phyloP scores from a whole-genome alignment of 2,888 invertebrate genomes.

The Mallateleia sp. region DNA sequence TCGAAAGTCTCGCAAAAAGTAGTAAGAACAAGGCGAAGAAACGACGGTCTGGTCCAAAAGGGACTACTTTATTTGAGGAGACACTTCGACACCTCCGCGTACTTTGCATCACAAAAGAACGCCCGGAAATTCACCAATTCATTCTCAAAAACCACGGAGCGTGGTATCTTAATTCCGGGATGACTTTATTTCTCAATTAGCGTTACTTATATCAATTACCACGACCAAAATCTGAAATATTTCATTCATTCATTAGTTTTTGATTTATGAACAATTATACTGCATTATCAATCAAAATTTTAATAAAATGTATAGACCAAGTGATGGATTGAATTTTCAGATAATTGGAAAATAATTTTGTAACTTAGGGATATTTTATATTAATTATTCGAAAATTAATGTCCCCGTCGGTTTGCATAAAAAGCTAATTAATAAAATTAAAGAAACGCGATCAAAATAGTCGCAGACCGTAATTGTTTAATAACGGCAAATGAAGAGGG shows the following conservation, averaged over 20 bases:
- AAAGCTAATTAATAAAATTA: constrained; percentile 21
- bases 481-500: neutral
- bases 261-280: constrained; percentile 42
- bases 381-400: constrained; percentile 26
- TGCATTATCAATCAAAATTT: constrained; percentile 54
- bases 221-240: constrained; percentile 5
- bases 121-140: constrained; percentile 86
- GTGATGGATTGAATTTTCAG: constrained; percentile 48
- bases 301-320: constrained; percentile 21
- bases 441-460: neutral
- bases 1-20: constrained; percentile 86
- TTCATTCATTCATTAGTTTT: constrained; percentile 31
- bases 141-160: constrained; percentile 77
- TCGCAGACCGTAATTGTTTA: constrained; percentile 18
- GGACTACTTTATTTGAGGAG: constrained; percentile 87
- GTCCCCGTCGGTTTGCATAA: neutral
- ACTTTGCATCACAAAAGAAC: constrained; percentile 88
- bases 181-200: constrained; percentile 71
- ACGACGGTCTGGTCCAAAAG: constrained; percentile 81
- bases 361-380: constrained; percentile 25
- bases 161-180: constrained; percentile 31
- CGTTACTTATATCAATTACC: constrained; percentile 57
- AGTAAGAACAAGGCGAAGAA: constrained; percentile 78
- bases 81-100: constrained; percentile 77
- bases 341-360: constrained; percentile 42